Evolutionary conservation across 1,140 invertebrate genomes (phyloP), one percentile per base, ranked within the genome.

Genomic region (Sminthurides bifidus): DNA sequence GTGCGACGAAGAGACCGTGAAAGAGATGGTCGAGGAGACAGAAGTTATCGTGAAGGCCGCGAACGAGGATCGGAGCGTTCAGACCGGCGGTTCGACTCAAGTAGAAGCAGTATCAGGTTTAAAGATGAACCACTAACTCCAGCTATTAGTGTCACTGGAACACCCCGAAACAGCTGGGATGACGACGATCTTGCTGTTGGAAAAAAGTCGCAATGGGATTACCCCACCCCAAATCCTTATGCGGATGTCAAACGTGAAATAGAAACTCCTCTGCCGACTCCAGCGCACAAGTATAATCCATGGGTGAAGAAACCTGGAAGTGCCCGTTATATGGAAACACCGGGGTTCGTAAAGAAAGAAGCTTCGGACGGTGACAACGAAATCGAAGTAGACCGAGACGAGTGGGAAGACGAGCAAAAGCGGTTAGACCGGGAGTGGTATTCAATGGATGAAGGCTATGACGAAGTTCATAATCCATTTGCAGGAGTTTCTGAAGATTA

Each of bases 391-490:
- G 86, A 92, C 33, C 76, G 80, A 29, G 78, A 83, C 33, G 72
- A 84, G 31, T 96, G 90, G 91, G 88, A 95, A 69, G 84, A 91
- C 67, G 92, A 97, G 64, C 87, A 97, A 71, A 83, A 84, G 62
- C 78, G 91, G 46, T 67, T 98, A 3, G 95, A 98, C 67, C 73
- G 94, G 48, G 92, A 95, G 66, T 98, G 95, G 94, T 98, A 98
- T 69, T 83, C 82, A 48, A 81, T 96, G 70, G 92, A 92, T 66
- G 88, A 90, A 73, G 92, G 85, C 66, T 88, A 92, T 68, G 91
- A 96, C 65, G 89, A 93, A 58, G 85, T 91, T 65, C 82, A 87
- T 40, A 92, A 92, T 72, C 91, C 92, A 0, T 98, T 98, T 72
- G 78, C 82, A 5, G 82, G 84, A 51, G 81, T 93, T 3, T 90